phyloP scores from a whole-genome alignment of 2,113 vertebrate species.

The Sinocyclocheilus rhinocerous region DNA sequence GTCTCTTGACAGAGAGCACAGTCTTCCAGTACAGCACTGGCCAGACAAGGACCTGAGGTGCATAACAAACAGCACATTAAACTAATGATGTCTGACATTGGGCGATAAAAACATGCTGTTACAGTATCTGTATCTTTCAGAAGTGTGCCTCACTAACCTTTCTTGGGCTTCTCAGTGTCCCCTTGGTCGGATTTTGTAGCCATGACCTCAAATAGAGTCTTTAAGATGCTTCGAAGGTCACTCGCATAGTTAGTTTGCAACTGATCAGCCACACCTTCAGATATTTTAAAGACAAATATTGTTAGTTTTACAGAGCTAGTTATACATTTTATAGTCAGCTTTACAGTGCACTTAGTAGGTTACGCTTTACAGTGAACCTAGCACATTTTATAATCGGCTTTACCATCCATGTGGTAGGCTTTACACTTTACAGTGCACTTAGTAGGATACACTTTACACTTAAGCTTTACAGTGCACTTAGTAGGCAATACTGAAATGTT shows the following conservation, averaged over 20 bases:
- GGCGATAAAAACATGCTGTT: background rate
- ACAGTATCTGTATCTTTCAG: background rate
- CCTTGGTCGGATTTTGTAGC: conserved; percentile 91
- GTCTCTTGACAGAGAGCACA: conserved; percentile 95
- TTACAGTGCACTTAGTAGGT: background rate
- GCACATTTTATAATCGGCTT: too few species aligned
- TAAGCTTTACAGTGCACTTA: background rate
- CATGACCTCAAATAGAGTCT: conserved; percentile 98
- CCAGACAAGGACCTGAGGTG: conserved; percentile 80
- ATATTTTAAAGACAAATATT: background rate
- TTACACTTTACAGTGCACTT: too few species aligned
- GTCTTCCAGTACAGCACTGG: conserved; percentile 87
- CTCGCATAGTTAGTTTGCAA: conserved; percentile 98
- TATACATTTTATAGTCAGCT: too few species aligned
- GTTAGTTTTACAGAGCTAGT: too few species aligned
- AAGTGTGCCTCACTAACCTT: conserved; percentile 73
- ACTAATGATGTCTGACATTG: background rate
- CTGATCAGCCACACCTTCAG: conserved; percentile 92
- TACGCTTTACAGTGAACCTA: background rate
- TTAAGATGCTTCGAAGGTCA: conserved; percentile 94
- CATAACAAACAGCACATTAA: conserved; percentile 10
- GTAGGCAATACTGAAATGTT: background rate
- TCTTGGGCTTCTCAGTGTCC: conserved; percentile 85
- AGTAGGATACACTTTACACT: too few species aligned
- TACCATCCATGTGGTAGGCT: too few species aligned